A percentile compares a stretch with the other conserved stretches of the same genome.
Conservation (phyloP, 1,140 invertebrate species). For the Augochlora pura region DNA sequence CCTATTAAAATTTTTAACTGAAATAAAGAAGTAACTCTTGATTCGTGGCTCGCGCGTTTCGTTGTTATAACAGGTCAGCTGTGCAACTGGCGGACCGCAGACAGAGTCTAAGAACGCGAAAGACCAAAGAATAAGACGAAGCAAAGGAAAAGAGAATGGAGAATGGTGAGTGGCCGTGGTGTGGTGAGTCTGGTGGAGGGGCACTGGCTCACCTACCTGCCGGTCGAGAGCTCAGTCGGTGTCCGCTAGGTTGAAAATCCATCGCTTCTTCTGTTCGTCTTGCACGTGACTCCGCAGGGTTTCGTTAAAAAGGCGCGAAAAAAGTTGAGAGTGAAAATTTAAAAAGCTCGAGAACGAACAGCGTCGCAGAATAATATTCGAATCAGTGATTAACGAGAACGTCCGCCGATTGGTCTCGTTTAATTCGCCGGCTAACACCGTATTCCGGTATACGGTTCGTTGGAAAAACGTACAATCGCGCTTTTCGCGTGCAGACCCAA, state of each 20-base stretch:
- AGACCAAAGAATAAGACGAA: constrained; percentile 52
- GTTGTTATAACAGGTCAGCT: neutral
- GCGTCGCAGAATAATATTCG: neutral
- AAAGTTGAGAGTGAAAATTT: neutral
- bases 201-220: constrained; percentile 73
- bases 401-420: neutral
- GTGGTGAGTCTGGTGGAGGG: constrained; percentile 61
- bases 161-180: constrained; percentile 71
- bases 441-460: neutral
- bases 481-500: constrained; percentile 13
- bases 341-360: neutral
- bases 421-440: neutral
- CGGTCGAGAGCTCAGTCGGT: constrained; percentile 75
- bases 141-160: constrained; percentile 69
- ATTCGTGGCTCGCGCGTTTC: neutral
- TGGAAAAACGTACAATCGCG: constrained; percentile 3
- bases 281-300: constrained; percentile 28
- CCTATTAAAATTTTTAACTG: neutral
- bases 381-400: neutral
- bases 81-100: neutral
- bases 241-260: constrained; percentile 78
- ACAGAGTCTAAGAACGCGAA: constrained; percentile 20
- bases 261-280: constrained; percentile 58
- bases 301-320: constrained; percentile 23
- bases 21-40: neutral